Evolutionary conservation across 1,140 invertebrate species (phyloP).

Genomic region (Trachymyrmex septentrionalis): DNA sequence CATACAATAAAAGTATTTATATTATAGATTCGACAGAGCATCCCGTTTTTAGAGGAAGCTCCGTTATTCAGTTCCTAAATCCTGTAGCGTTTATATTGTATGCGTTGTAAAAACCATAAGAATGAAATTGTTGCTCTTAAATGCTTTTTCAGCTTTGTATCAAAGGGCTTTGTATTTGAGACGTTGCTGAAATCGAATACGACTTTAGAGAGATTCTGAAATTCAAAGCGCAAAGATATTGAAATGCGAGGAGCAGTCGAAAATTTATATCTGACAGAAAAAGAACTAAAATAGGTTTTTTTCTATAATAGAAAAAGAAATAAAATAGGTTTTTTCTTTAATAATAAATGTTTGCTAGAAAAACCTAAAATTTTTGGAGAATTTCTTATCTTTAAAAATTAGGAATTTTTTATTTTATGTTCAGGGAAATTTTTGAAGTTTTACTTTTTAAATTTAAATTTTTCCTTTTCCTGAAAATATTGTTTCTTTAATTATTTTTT

Average conservation of each 20-base stretch:
- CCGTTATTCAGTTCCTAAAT: background rate
- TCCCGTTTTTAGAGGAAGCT: background rate
- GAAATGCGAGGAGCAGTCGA: background rate
- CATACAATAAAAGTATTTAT: constrained; percentile 7
- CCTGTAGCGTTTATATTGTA: background rate
- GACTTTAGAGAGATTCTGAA: background rate
- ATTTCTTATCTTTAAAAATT: too few species aligned
- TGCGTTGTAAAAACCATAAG: background rate
- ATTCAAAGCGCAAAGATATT: background rate
- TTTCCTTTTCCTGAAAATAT: too few species aligned
- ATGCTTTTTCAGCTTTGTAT: background rate
- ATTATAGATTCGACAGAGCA: constrained; percentile 9
- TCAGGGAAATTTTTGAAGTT: too few species aligned
- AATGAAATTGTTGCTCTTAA: background rate
- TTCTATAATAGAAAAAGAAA: background rate
- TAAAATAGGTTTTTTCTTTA: background rate
- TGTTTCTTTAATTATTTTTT: too few species aligned
- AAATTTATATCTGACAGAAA: background rate
- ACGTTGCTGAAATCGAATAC: background rate
- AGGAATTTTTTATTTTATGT: too few species aligned
- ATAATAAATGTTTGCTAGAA: too few species aligned
- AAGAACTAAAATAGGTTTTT: background rate
- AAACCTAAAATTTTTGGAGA: too few species aligned
- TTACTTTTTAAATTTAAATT: too few species aligned
- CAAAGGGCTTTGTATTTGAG: background rate